phyloP scores from a whole-genome alignment of 2,888 invertebrate genomes.

The Rhabditoides inermis region DNA sequence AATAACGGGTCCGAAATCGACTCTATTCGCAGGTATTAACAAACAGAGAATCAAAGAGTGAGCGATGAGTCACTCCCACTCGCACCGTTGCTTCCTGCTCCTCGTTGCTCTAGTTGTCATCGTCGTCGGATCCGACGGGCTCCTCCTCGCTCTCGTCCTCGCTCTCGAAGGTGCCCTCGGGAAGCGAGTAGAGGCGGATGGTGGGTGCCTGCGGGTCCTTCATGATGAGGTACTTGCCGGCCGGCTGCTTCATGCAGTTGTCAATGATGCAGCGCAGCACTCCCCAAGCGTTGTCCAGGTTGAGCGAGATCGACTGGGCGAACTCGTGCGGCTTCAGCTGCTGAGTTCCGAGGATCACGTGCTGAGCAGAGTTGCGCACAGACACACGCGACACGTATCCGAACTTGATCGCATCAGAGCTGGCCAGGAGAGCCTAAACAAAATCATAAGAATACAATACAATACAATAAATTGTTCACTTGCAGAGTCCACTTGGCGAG shows the following conservation, averaged over 20 bases:
- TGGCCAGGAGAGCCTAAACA: constrained; percentile 70
- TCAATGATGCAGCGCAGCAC: constrained; percentile 92
- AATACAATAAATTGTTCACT: constrained; percentile 3
- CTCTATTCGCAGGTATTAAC: too few species aligned
- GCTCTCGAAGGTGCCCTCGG: constrained; percentile 94
- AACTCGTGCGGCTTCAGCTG: constrained; percentile 97
- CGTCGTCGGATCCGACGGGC: constrained; percentile 66
- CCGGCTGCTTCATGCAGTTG: constrained; percentile 41
- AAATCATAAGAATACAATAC: background rate
- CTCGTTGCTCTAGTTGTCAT: too few species aligned
- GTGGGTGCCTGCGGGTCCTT: constrained; percentile 63
- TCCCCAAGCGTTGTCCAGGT: constrained; percentile 98
- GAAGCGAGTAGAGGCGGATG: constrained; percentile 92
- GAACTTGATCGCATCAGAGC: constrained; percentile 93
- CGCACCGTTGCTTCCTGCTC: too few species aligned
- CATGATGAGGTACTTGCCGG: constrained; percentile 47
- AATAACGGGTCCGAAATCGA: too few species aligned
- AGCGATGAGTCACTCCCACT: too few species aligned
- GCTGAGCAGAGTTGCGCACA: constrained; percentile 80
- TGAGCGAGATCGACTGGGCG: constrained; percentile 93
- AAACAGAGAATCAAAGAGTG: too few species aligned
- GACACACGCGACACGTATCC: constrained; percentile 95
- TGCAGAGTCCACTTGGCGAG: constrained; percentile 93
- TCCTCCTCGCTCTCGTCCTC: constrained; percentile 77
- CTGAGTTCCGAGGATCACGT: constrained; percentile 63